These are phyloP conservation scores for Campoplex capitator DNA, from an alignment of 2,888 invertebrate species.

Conservation along the genomic window DNA sequence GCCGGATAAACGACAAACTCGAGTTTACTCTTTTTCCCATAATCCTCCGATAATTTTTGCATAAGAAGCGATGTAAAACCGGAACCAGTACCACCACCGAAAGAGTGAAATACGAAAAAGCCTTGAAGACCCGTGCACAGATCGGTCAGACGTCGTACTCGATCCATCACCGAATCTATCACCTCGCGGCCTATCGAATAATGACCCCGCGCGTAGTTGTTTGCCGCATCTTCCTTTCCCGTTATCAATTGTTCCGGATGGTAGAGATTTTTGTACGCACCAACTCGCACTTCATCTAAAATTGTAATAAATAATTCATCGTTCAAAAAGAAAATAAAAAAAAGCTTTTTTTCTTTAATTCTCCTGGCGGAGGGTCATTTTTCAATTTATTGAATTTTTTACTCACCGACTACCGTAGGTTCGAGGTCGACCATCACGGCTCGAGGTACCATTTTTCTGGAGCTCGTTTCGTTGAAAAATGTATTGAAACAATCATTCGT, in stretches of 20 bases:
- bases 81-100: constrained; percentile 95
- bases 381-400: neutral
- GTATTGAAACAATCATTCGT: constrained; percentile 88
- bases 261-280: constrained; percentile 93
- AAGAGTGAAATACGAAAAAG: constrained; percentile 97
- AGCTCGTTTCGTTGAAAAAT: constrained; percentile 93
- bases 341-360: neutral
- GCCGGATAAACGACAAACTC: constrained; percentile 98
- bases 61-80: constrained; percentile 97
- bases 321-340: neutral
- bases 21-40: constrained; percentile 96
- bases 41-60: constrained; percentile 96
- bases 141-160: constrained; percentile 93
- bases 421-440: constrained; percentile 95
- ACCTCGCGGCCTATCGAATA: constrained; percentile 97
- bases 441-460: constrained; percentile 95
- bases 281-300: constrained; percentile 92
- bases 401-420: constrained; percentile 92
- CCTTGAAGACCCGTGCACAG: constrained; percentile 95
- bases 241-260: constrained; percentile 97
- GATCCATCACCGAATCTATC: constrained; percentile 93
- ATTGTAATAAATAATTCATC: neutral
- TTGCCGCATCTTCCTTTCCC: constrained; percentile 97
- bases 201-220: constrained; percentile 97
- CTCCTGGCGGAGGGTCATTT: neutral